Conservation (phyloP, 2,888 invertebrate genomes). For the Myathropa florea region DNA sequence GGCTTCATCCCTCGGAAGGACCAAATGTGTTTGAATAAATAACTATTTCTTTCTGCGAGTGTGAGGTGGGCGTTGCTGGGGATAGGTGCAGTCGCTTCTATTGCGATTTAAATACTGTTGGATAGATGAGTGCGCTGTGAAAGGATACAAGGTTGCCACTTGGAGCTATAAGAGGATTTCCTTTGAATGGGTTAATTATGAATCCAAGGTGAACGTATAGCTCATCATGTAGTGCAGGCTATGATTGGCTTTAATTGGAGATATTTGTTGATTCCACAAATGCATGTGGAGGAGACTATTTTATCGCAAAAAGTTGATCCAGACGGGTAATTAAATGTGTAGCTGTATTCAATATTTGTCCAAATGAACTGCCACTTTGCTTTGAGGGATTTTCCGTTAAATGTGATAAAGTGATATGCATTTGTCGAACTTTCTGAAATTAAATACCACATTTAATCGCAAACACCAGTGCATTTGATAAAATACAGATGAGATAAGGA, state of each 20-base stretch:
- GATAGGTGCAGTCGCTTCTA: background rate
- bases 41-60: background rate
- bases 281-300: background rate
- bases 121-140: background rate
- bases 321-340: background rate
- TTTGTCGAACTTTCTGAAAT: no score
- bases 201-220: background rate
- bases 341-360: no score
- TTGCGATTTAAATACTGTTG: background rate
- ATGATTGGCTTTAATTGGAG: background rate
- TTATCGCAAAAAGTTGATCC: no score
- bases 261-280: background rate
- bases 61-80: background rate
- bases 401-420: no score
- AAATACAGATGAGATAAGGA: no score
- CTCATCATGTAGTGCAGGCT: background rate
- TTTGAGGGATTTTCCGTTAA: no score
- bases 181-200: conserved; percentile 8
- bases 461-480: no score
- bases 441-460: no score
- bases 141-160: background rate
- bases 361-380: no score
- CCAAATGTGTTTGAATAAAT: conserved; percentile 14
- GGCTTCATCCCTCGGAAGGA: background rate
- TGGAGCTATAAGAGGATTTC: background rate